Percentiles rank a stretch among this genome's conserved stretches.
Evolutionary conservation across 2,113 vertebrate genomes (phyloP).

Genomic region (Perognathus longimembris): DNA sequence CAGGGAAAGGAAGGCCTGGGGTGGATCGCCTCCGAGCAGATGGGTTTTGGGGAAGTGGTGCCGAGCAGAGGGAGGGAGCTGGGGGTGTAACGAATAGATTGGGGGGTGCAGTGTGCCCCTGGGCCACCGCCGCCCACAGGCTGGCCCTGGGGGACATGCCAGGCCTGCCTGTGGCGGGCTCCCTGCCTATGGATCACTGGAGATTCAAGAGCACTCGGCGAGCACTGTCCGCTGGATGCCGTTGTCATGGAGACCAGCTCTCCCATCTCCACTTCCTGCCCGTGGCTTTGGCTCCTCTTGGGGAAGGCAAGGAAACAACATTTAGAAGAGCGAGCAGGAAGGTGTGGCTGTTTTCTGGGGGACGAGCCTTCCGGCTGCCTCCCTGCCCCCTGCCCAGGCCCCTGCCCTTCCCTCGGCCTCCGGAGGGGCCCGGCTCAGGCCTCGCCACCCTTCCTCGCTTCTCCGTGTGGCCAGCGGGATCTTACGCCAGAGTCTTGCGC

Average conservation of each 20-base stretch:
- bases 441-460: background rate
- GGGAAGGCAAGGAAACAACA: background rate
- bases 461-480: background rate
- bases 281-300: background rate
- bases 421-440: background rate
- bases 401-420: background rate
- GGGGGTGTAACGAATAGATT: background rate
- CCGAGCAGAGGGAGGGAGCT: too few relatives aligned
- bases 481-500: slow-evolving; percentile 74
- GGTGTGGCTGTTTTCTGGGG: accelerated
- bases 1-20: background rate
- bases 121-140: accelerated
- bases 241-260: slow-evolving; percentile 75
- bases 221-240: slow-evolving; percentile 37
- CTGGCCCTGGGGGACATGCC: background rate
- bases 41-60: background rate
- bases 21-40: background rate
- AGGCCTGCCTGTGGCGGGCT: background rate
- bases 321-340: background rate
- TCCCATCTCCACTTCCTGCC: slow-evolving; percentile 56
- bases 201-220: background rate
- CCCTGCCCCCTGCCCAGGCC: background rate
- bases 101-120: background rate
- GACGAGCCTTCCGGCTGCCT: background rate
- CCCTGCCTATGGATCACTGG: background rate